Evolutionary conservation across 1,140 invertebrate genomes (phyloP), one percentile per base, ranked within the genome.

Genomic region (Spodoptera frugiperda): DNA sequence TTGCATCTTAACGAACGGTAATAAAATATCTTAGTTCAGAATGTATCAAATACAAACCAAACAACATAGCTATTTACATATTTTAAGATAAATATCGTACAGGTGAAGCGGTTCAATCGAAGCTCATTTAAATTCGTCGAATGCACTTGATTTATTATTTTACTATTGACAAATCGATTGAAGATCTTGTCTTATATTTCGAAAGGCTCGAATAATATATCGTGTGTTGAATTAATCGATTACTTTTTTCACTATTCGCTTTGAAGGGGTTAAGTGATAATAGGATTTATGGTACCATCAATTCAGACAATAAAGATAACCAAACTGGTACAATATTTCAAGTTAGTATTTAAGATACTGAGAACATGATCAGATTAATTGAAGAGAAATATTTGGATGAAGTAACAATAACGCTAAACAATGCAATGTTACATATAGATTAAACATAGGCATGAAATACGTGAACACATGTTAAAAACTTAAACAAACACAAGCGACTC

Each of bases 41-140:
- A 71, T 53, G 44, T 49, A 49, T 61, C 39, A 49, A 21, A 49
- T 46, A 33, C 44, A 30, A 15, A 33, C 25, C 65, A 33, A 70
- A 51, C 49, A 59, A 61, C 44, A 49, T 15, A 39, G 33, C 8
- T 39, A 73, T 61, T 61, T 61, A 61, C 71, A 73, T 73, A 61
- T 48, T 73, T 61, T 49, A 49, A 73, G 71, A 83, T 78, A 80
- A 81, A 82, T 82, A 78, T 79, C 79, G 77, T 77, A 78, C 73
- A 78, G 77, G 77, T 82, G 73, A 83, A 77, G 73, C 75, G 53
- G 70, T 82, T 82, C 82, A 81, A 84, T 80, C 79, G 73, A 78
- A 73, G 76, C 77, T 87, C 77, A 78, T 83, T 85, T 86, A 82
- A 85, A 86, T 84, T 81, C 76, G 80, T 53, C 79, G 65, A 81